Base-by-base conservation (phyloP, 2,888 invertebrate genomes). In the Drosophila mimetica region DNA sequence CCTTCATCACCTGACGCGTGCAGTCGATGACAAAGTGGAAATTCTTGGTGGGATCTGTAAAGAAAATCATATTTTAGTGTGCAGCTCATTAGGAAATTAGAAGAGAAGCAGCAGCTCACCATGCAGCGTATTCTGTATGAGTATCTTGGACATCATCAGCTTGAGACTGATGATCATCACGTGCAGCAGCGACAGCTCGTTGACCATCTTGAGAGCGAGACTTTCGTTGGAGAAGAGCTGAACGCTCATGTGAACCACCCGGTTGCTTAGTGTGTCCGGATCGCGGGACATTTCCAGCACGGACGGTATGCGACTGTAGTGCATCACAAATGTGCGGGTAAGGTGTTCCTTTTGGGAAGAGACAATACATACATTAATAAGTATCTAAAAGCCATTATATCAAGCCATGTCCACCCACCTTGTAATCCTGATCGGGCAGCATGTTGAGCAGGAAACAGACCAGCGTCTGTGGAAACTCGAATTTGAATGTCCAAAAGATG, bases 401-500 rank as follows among this genome's bases (percentile, higher is more conserved):
- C 2, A n/a, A 16, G 1, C 8, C 8, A 42, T n/a, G 4, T 1
- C 1, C 8, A 51, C 48, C 61, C 83, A 96, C 96, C 94, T 99
- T 99, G 90, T 98, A 99, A 87, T 96, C 95, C 75, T 96, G 96
- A 92, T 98, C 98, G 2, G 98, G 98, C 86, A 99, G 93, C 96
- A 99, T 96, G 90, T 98, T 98, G 55, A 99, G 94, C 70, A 99
- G 92, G 76, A 99, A 94, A 89, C 98, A 99, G 54, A 99, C 98
- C 60, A 99, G 94, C 90, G 97, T 98, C 92, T 99, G 98, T 0
- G 99, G 99, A 92, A 99, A 99, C 92, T 99, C 98, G 92, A 96
- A 98, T 90, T 97, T 97, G 70, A 99, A 97, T 20, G 97, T 98
- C 99, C 99, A 99, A 93, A 99, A 99, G 80, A 99, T 97, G 77